Evolutionary conservation across 2,888 invertebrate genomes (phyloP), one percentile per base, ranked within the genome.

Genomic region (Saturnia japonica): DNA sequence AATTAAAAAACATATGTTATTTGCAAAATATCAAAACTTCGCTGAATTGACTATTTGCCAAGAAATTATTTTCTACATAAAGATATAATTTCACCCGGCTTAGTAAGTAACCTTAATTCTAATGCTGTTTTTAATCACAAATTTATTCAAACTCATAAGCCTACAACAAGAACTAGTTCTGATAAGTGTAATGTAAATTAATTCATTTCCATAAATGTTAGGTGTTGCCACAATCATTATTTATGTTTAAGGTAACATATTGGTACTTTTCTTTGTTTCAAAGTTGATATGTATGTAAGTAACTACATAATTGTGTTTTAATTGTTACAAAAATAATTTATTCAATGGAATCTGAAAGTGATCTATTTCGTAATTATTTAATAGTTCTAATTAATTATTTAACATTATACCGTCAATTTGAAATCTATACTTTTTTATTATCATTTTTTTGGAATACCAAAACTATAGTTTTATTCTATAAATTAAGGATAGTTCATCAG

Each of bases 191-290:
- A 47, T 47, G 14, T 47, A 57, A n/a, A 57, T n/a, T 57, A 57
- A 57, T 57, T 57, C 57, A 57, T 57, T 57, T 57, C 2, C 25
- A 57, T 57, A 57, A 57, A n/a, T 57, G 25, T 57, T 57, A 57
- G 57, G n/a, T 25, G 11, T 57, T 57, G 25, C 57, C 57, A 11
- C 57, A 16, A 57, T n/a, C 57, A 22, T 22, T 57, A 57, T 57
- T 57, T 57, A 57, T 57, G n/a, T n/a, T n/a, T n/a, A n/a, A 8
- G 57, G 3, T 57, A 19, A 16, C 19, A 47, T 47, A 16, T 47
- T 47, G 45, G 14, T 16, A 16, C 45, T 47, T 47, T 47, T 6
- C 45, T 16, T 47, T 47, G 16, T 47, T 47, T 47, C 45, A 47
- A 47, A 14, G 16, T 47, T 16, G 45, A 47, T 3, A 16, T 47